A percentile compares a stretch with the other conserved stretches of the same genome.
phyloP scores from a whole-genome alignment of 2,797 vertebrate species.

The Poecilia wingei region DNA sequence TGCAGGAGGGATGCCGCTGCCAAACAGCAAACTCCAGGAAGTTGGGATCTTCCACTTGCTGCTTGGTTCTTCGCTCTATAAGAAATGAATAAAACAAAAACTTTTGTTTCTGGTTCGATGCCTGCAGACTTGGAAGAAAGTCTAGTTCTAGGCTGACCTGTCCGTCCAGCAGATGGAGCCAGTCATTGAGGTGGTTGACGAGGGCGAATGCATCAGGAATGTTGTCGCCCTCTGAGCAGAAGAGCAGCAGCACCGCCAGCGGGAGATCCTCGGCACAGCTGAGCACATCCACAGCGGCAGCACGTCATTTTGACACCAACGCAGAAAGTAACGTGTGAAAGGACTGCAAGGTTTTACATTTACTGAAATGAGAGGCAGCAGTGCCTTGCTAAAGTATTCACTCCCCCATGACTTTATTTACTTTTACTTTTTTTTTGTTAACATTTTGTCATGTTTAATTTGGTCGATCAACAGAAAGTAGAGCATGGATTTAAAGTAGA shows the following conservation, averaged over 20 bases:
- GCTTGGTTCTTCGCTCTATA: constrained; percentile 65
- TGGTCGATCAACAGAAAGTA: too few relatives aligned
- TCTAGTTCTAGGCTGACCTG: constrained; percentile 79
- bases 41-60: constrained; percentile 88
- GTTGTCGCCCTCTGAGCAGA: constrained; percentile 98
- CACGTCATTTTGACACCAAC: not conserved
- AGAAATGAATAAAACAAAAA: constrained; percentile 14
- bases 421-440: not conserved
- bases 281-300: not conserved
- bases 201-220: constrained; percentile 93
- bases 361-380: not conserved
- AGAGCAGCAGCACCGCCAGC: constrained; percentile 90
- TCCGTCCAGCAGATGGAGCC: constrained; percentile 88
- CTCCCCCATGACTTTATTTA: too few relatives aligned
- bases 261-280: constrained; percentile 82
- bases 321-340: not conserved
- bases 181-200: constrained; percentile 89
- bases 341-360: not conserved
- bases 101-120: not conserved
- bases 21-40: constrained; percentile 94
- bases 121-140: not conserved
- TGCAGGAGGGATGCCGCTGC: constrained; percentile 89
- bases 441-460: not conserved
- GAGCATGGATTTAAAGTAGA: too few relatives aligned
- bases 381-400: not conserved